Base-by-base conservation (phyloP, 2,888 invertebrate species). In the Charanyca ferruginea region DNA sequence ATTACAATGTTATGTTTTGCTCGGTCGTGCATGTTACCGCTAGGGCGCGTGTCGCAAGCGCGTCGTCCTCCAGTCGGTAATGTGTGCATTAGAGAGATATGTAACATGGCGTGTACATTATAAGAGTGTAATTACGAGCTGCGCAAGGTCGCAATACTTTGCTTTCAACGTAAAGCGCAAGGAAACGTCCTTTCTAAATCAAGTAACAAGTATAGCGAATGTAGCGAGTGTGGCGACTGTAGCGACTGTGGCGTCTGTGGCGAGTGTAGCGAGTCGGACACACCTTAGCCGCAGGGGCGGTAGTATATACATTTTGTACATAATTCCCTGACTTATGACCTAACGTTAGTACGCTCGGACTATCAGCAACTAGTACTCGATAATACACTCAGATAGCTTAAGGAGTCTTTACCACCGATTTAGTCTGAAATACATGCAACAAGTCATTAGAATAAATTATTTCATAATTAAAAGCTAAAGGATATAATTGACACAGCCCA, bases 111-210 rank as follows among this genome's bases (percentile, higher is more conserved):
- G 35, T 18, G 7, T 9, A 42, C 18, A 35, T 53, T 58, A 64
- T 61, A 32, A 52, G 8, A 59, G 52, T 41, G 58, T 62, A 63
- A 63, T 70, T 52, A 58, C 47, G 45, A n/a, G 42, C 57, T 42
- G 42, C 45, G 49, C 77, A 66, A 76, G 80, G 82, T 73, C 64
- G 49, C 41, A 45, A 13, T 49, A 45, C 59, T 63, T 58, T 44
- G 42, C 55, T 38, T 32, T 18, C 42, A 44, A 48, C 41, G 51
- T 42, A 49, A 55, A 68, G 51, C 41, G 64, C 75, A 65, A 73
- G 69, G 75, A 73, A 59, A 67, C 78, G 59, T 59, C 76, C 82
- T 76, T 81, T 81, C 80, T 76, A 76, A 77, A n/a, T n/a, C n/a
- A n/a, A n/a, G n/a, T n/a, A n/a, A 78, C 28, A 28, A 28, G 28